A percentile compares a stretch with the other conserved stretches of the same genome.
phyloP scores from a whole-genome alignment of 2,113 vertebrate species.

The Nymphicus hollandicus region DNA sequence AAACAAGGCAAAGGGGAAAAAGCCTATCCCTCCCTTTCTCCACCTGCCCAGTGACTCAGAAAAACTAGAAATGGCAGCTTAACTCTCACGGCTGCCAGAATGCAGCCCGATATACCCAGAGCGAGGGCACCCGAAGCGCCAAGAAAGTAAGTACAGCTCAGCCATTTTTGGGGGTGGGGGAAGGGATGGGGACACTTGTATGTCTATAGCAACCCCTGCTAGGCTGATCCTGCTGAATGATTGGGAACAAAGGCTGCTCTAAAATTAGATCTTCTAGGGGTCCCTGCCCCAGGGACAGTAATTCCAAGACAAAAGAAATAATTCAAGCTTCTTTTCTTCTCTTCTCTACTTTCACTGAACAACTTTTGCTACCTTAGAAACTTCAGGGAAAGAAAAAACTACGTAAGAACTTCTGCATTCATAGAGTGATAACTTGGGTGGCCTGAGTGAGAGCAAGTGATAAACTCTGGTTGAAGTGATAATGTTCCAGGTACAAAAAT shows the following conservation, averaged over 20 bases:
- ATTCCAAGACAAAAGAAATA: not conserved
- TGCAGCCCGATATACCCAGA: not conserved
- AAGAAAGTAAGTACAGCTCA: not conserved
- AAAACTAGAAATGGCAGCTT: slow-evolving; percentile 52
- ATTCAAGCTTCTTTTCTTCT: not conserved
- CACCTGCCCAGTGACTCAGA: slow-evolving; percentile 54
- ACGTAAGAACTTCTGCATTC: not conserved
- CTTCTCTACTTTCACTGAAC: not conserved
- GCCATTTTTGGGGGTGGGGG: not conserved
- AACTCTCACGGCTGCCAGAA: not conserved
- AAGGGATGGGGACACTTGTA: not conserved
- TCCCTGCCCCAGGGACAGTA: not conserved
- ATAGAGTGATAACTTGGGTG: not conserved
- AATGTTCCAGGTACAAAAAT: slow-evolving; percentile 21
- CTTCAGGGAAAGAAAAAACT: not conserved
- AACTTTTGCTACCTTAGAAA: not conserved
- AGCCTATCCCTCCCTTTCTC: slow-evolving; percentile 14
- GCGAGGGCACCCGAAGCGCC: not conserved
- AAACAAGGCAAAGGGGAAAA: slow-evolving; percentile 56
- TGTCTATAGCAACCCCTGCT: not conserved
- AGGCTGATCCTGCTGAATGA: not conserved
- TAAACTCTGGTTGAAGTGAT: slow-evolving; percentile 37
- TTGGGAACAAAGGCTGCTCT: not conserved
- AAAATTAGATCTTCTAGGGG: not conserved
- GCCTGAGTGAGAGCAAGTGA: slow-evolving; percentile 7